Evolutionary conservation across 2,888 invertebrate species (phyloP).

Genomic region (Phengaris arion): DNA sequence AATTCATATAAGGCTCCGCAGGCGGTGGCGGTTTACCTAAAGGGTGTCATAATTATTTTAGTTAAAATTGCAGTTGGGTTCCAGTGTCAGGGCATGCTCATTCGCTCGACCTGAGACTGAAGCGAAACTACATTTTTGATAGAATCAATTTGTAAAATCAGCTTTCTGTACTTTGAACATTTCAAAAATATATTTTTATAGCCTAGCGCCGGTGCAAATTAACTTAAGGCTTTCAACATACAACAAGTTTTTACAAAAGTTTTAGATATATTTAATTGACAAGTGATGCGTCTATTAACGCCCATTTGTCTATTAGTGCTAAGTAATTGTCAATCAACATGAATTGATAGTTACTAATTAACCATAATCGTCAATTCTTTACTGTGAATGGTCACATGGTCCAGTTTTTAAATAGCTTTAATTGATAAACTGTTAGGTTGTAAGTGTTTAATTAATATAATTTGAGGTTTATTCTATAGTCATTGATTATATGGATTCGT

Average conservation of each 20-base stretch:
- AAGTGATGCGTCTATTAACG: not conserved
- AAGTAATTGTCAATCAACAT: not conserved
- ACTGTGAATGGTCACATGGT: not conserved
- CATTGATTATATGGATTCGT: too few relatives aligned
- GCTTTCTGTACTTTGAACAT: too few relatives aligned
- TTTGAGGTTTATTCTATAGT: not conserved
- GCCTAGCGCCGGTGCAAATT: not conserved
- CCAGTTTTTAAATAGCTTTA: not conserved
- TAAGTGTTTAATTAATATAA: not conserved
- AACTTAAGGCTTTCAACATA: not conserved
- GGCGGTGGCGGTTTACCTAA: too few relatives aligned
- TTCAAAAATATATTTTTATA: too few relatives aligned
- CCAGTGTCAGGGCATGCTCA: too few relatives aligned
- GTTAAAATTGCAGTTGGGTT: too few relatives aligned
- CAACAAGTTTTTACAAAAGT: not conserved
- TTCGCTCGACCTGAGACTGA: too few relatives aligned
- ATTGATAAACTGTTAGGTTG: not conserved
- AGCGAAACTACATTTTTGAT: too few relatives aligned
- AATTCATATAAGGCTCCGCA: too few relatives aligned
- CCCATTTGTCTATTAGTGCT: not conserved
- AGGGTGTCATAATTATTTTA: too few relatives aligned
- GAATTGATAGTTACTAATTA: not conserved
- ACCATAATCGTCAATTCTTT: not conserved
- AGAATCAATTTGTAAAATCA: too few relatives aligned
- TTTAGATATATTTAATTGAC: not conserved